Evolutionary conservation across 2,888 invertebrate species (phyloP).

Genomic region (Spodoptera picta): DNA sequence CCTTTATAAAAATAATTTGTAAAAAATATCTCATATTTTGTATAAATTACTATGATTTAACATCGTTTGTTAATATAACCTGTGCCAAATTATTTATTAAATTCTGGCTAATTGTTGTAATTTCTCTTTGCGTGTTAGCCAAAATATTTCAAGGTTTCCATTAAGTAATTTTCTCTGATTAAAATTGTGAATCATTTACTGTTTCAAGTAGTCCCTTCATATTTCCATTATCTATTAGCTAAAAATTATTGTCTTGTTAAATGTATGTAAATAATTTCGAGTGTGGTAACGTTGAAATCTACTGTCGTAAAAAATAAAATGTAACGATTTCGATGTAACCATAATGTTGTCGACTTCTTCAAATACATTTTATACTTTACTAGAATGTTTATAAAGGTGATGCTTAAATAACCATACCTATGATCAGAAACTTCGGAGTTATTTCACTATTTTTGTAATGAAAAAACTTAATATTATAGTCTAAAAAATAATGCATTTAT

Average conservation of each 20-base stretch:
- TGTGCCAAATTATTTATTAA: constrained; percentile 64
- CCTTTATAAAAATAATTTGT: too few species aligned
- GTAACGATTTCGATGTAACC: constrained; percentile 28
- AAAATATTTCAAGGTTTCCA: constrained; percentile 41
- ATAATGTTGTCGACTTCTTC: constrained; percentile 9
- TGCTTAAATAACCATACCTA: constrained; percentile 64
- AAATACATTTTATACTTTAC: constrained; percentile 40
- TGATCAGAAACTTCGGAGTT: constrained; percentile 71
- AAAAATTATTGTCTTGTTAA: constrained; percentile 33
- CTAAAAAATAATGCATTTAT: constrained; percentile 80
- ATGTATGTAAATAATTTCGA: constrained; percentile 18
- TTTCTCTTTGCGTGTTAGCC: constrained; percentile 37
- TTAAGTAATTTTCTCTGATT: constrained; percentile 23
- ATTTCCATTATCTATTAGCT: constrained; percentile 26
- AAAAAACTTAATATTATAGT: constrained; percentile 59
- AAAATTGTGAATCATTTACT: constrained; percentile 7
- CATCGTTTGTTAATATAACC: constrained; percentile 37
- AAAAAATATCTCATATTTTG: background rate
- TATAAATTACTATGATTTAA: constrained; percentile 29
- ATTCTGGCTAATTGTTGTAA: constrained; percentile 32
- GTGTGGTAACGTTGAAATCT: constrained; percentile 25
- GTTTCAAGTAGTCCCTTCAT: constrained; percentile 12
- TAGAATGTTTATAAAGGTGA: constrained; percentile 57
- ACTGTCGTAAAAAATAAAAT: background rate
- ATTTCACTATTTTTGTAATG: constrained; percentile 76